Percentiles rank a stretch among this genome's conserved stretches.
These are phyloP conservation scores for Campoplex capitator DNA, from an alignment of 2,888 invertebrate genomes.

Conservation along the genomic window DNA sequence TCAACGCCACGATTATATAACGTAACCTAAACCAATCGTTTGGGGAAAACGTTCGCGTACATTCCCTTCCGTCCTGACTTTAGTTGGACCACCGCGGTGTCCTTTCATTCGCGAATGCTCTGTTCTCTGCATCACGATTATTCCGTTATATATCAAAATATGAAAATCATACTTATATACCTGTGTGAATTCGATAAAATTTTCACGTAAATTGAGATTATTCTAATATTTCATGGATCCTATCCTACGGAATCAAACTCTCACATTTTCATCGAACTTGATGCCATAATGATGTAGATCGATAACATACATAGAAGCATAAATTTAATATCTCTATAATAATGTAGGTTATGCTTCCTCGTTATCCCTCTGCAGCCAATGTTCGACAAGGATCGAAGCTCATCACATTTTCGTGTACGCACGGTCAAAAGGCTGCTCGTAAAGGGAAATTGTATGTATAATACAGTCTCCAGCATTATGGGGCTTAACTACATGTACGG, in stretches of 20 bases:
- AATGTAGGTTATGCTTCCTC: conserved; percentile 15
- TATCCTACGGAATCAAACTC: not conserved
- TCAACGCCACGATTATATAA: conserved; percentile 46
- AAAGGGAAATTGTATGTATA: conserved; percentile 13
- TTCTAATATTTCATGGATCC: not conserved
- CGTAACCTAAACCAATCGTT: conserved; percentile 36
- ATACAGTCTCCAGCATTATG: conserved; percentile 21
- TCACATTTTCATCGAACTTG: not conserved
- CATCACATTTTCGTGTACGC: conserved; percentile 11
- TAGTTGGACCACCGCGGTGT: not conserved
- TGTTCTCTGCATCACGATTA: conserved; percentile 3
- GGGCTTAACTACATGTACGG: not conserved
- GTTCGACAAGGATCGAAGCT: conserved; percentile 23
- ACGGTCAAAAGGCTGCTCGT: conserved; percentile 22
- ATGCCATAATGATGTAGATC: not conserved
- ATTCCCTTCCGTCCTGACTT: not conserved
- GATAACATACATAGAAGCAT: not conserved
- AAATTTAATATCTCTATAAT: not conserved
- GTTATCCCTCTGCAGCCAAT: conserved; percentile 3
- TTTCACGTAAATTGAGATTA: conserved; percentile 5
- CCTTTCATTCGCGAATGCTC: conserved; percentile 7
- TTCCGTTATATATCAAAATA: conserved; percentile 6
- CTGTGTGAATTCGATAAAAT: not conserved
- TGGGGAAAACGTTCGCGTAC: not conserved
- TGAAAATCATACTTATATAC: not conserved